phyloP scores from a whole-genome alignment of 2,797 vertebrate species.

The Acrossocheilus wenchowensis region DNA sequence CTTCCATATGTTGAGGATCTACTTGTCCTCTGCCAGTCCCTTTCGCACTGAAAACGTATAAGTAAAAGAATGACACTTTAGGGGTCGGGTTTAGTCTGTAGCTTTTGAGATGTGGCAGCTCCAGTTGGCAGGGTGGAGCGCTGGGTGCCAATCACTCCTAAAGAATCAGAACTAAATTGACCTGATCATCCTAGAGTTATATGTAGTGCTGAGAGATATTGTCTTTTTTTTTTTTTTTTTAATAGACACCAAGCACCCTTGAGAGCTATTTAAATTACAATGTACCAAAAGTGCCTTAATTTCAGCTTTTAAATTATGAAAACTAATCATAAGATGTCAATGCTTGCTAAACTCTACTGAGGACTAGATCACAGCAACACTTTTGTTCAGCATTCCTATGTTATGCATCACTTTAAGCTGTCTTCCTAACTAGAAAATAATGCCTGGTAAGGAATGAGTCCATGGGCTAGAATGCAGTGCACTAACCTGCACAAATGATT shows the following conservation, averaged over 20 bases:
- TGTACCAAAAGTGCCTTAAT: conserved; percentile 15
- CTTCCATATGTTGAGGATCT: conserved; percentile 35
- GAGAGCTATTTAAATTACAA: conserved; percentile 27
- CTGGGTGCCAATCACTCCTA: conserved; percentile 7
- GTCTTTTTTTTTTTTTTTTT: conserved; percentile 25
- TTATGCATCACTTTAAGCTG: conserved; percentile 36
- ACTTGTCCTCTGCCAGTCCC: conserved; percentile 7
- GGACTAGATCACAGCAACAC: conserved; percentile 52
- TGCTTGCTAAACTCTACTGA: conserved; percentile 49
- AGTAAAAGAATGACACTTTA: conserved; percentile 8
- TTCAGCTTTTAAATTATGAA: conserved; percentile 20
- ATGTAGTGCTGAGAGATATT: neutral
- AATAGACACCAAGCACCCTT: conserved; percentile 17
- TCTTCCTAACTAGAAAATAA: conserved; percentile 46
- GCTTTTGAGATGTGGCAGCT: conserved; percentile 28
- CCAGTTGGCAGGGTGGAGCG: conserved; percentile 27
- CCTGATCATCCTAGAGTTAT: neutral
- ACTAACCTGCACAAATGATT: conserved; percentile 46
- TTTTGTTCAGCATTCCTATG: conserved; percentile 50
- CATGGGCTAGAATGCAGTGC: conserved; percentile 33
- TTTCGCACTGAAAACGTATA: conserved; percentile 31
- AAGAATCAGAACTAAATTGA: neutral
- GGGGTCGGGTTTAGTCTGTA: conserved; percentile 23
- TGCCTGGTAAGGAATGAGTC: conserved; percentile 27
- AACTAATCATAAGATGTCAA: conserved; percentile 39